A percentile compares a stretch with the other conserved stretches of the same genome.
Conservation (phyloP, 1,140 invertebrate genomes). For the Atopsyche davidsoni region DNA sequence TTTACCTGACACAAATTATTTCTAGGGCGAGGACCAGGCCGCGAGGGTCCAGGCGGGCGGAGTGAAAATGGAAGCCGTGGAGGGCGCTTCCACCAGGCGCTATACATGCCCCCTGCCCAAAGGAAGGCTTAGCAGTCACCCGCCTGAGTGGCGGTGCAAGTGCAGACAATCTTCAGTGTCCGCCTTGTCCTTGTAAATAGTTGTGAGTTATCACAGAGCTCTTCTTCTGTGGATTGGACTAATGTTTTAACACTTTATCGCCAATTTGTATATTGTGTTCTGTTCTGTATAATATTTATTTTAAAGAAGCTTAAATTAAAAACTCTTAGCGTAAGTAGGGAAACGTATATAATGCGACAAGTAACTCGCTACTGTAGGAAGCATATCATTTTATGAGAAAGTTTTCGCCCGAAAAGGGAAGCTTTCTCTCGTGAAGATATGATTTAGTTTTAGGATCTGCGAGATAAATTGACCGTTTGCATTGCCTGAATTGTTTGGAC, state of each 20-base stretch:
- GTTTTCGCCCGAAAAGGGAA: too few species aligned
- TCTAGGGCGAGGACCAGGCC: constrained; percentile 17
- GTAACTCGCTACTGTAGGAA: constrained; percentile 3
- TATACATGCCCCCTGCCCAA: constrained; percentile 42
- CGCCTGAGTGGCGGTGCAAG: constrained; percentile 23
- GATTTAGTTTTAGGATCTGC: too few species aligned
- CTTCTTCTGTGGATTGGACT: constrained; percentile 6
- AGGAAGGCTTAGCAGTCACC: constrained; percentile 32
- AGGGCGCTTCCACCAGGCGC: constrained; percentile 36
- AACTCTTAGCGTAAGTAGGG: constrained; percentile 18
- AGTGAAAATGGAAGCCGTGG: constrained; percentile 17
- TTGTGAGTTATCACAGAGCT: background rate
- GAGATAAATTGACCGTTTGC: too few species aligned
- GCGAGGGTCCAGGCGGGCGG: constrained; percentile 17
- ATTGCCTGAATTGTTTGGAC: too few species aligned
- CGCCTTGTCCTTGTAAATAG: background rate
- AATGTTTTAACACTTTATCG: constrained; percentile 10
- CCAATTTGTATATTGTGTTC: background rate
- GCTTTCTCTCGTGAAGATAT: too few species aligned
- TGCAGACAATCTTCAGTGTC: background rate
- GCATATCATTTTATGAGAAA: constrained; percentile 21
- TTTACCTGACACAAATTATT: too few species aligned
- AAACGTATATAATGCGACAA: constrained; percentile 2
- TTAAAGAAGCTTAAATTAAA: background rate
- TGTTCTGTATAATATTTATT: constrained; percentile 7